phyloP scores from a whole-genome alignment of 2,113 vertebrate species.

The Helogale parvula region DNA sequence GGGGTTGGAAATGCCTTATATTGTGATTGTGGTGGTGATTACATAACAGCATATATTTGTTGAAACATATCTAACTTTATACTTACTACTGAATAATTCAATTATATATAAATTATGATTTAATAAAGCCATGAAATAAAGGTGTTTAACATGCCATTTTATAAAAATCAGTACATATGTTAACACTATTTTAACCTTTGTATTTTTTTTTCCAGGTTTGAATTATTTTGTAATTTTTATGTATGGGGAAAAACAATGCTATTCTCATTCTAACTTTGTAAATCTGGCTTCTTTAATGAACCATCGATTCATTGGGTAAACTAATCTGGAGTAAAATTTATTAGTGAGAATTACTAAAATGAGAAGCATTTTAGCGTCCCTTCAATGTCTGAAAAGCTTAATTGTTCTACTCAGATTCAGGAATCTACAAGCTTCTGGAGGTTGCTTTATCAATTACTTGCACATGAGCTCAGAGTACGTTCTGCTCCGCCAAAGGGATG shows the following conservation, averaged over 20 bases:
- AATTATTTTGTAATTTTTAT: constrained; percentile 45
- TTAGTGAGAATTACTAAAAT: constrained; percentile 44
- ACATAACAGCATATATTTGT: neutral
- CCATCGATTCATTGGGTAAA: neutral
- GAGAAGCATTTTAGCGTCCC: neutral
- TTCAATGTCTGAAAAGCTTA: constrained; percentile 6
- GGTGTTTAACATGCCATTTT: neutral
- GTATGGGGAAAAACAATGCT: neutral
- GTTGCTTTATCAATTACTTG: neutral
- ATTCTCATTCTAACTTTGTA: neutral
- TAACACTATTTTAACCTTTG: neutral
- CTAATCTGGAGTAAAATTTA: neutral
- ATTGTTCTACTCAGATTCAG: neutral
- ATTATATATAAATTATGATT: neutral
- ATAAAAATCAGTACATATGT: neutral
- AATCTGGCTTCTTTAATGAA: constrained; percentile 27
- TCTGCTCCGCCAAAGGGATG: neutral
- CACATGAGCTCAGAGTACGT: neutral
- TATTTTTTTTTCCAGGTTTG: neutral
- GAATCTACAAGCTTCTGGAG: neutral
- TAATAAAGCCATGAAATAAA: neutral
- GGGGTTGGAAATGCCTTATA: neutral
- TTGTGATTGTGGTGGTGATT: neutral
- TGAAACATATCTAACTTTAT: neutral
- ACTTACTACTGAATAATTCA: neutral